Evolutionary conservation across 2,888 invertebrate genomes (phyloP), one percentile per base, ranked within the genome.

Genomic region (Drosophila nr. perissopoda): DNA sequence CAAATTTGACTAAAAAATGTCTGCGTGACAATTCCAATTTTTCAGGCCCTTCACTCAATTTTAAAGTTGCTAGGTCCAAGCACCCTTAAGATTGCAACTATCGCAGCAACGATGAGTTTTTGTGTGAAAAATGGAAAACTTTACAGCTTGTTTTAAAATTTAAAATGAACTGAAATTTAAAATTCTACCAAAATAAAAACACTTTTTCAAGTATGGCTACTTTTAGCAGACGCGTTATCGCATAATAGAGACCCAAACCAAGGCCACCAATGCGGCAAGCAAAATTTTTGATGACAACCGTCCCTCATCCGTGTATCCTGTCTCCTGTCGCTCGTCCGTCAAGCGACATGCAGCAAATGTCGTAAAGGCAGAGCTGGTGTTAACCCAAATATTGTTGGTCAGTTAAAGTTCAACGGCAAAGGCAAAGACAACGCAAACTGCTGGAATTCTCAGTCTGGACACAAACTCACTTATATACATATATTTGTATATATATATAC

Each of bases 341-440:
- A 45, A 25, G 25, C 45, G 45, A 45, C 33, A 45, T 31, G 33
- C 29, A 33, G 42, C 58, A 21, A 58, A 31, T 45, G 25, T 42
- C 57, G 21, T 40, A 33, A 40, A 40, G 21, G 42, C 31, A 21
- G 18, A 25, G 58, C 45, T 58, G n/a, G 33, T 11, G 57, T 36
- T 68, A 69, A 69, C 64, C 69, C 48, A 59, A 69, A 67, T 56
- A 67, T 52, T 49, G 69, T 69, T 69, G 67, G 54, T 53, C 64
- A 48, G 51, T 51, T 38, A 29, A 36, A 68, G 48, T 42, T 48
- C 34, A 11, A 33, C 34, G 18, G 33, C 31, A 34, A 59, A 25
- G n/a, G 33, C 25, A 33, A 25, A 16, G 2, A 21, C 40, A 42
- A 42, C 21, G 16, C 21, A 45, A 25, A 45, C 51, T 69, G 29